phyloP scores from a whole-genome alignment of 2,888 invertebrate genomes.

The Tipula unca region DNA sequence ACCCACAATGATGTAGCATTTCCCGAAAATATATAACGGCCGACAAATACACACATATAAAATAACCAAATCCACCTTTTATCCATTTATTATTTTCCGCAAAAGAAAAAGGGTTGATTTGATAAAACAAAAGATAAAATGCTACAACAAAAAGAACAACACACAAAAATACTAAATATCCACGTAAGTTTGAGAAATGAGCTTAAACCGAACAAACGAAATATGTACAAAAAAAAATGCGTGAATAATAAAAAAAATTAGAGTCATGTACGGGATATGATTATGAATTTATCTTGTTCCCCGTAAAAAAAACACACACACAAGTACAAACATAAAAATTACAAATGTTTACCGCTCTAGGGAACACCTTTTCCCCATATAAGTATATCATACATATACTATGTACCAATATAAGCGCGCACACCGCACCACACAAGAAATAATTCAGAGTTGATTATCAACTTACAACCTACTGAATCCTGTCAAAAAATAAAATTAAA shows the following conservation, averaged over 20 bases:
- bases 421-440: not conserved
- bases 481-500: constrained; percentile 9
- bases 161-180: not conserved
- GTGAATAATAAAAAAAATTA: constrained; percentile 8
- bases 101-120: constrained; percentile 14
- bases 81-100: not conserved
- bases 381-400: not conserved
- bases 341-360: not conserved
- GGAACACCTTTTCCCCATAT: not conserved
- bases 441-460: constrained; percentile 8
- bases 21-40: not conserved
- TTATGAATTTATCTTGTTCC: not conserved
- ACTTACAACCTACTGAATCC: constrained; percentile 14
- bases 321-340: not conserved
- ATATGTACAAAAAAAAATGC: not conserved
- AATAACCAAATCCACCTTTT: not conserved
- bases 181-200: constrained; percentile 14
- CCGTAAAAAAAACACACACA: not conserved
- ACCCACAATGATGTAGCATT: not conserved
- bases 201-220: not conserved
- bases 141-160: not conserved
- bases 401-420: not conserved
- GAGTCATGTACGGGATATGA: constrained; percentile 4
- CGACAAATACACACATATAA: not conserved
- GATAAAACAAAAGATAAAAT: constrained; percentile 4